Base-by-base conservation (phyloP, 2,113 vertebrate species). In the Rhinopomastus cyanomelas region DNA sequence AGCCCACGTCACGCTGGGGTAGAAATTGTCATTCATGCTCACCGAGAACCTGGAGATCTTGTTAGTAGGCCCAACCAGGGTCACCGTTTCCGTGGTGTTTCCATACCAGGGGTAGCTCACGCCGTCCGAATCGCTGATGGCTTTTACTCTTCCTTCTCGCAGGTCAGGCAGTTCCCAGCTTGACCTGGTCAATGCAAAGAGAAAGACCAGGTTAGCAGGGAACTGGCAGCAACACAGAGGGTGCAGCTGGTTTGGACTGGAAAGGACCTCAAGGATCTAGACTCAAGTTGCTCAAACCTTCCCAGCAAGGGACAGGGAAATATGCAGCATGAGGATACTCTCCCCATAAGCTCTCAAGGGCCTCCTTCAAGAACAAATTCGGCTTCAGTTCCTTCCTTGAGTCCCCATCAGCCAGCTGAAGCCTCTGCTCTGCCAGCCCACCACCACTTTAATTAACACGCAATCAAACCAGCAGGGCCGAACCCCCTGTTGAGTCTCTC, bases 21-120 rank as follows among this genome's bases (percentile, higher is more conserved):
- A 99, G 96, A 99, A 99, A 96, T 99, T 99, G 97, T 99, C 99
- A 26, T 99, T 99, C 99, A 99, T 99, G 97, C 99, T 99, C 95
- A 99, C 98, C 0, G 98, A 98, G 97, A 99, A 99, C 94, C 98
- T 98, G 87, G 98, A 99, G 48, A 98, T 98, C 96, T 99, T 99
- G 97, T 98, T 98, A 16, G 98, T 99, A 81, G 98, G 99, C 56
- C 99, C 99, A 0, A 98, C 98, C 73, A 99, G 96, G 72, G 99
- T 99, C 83, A 99, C 99, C 2, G 99, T 99, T 95, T 99, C 99
- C 1, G 99, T 99, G 53, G 99, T 99, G 97, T 99, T 99, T 65
- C 99, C 99, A 0, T 99, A 99, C 99, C 99, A 99, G 37, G 99
- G 99, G 95, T 99, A 99, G 97, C 99, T 99, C 93, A 99, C 98